A percentile compares a stretch with the other conserved stretches of the same genome.
These are phyloP conservation scores for Druceiella hillmani DNA, from an alignment of 2,888 invertebrate genomes.

Conservation along the genomic window DNA sequence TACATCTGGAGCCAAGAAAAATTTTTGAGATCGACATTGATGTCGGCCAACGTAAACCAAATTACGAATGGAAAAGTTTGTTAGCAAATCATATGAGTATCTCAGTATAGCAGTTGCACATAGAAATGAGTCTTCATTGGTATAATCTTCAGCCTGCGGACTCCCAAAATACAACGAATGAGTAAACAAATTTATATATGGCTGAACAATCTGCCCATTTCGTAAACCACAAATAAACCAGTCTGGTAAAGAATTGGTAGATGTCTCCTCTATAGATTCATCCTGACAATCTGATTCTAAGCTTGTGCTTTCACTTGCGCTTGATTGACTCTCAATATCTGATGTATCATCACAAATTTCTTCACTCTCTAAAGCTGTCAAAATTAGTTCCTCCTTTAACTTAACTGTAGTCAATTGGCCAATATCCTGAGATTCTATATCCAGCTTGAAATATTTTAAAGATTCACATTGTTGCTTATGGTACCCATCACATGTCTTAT, in stretches of 20 bases:
- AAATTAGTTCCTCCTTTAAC: slow-evolving; percentile 19
- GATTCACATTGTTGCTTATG: slow-evolving; percentile 53
- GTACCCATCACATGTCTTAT: slow-evolving; percentile 61
- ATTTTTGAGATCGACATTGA: slow-evolving; percentile 33
- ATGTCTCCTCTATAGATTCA: slow-evolving; percentile 22
- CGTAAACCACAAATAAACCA: slow-evolving; percentile 64
- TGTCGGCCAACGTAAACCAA: slow-evolving; percentile 39
- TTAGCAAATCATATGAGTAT: slow-evolving; percentile 51
- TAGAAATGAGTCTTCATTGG: slow-evolving; percentile 52
- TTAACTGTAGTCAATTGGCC: slow-evolving; percentile 17
- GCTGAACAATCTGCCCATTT: slow-evolving; percentile 55
- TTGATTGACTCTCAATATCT: slow-evolving; percentile 23
- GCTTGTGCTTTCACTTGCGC: slow-evolving; percentile 8
- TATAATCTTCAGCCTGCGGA: slow-evolving; percentile 68
- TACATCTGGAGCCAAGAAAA: slow-evolving; percentile 30
- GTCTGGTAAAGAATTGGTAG: slow-evolving; percentile 38
- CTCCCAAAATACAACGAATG: slow-evolving; percentile 58
- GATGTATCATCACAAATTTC: slow-evolving; percentile 27
- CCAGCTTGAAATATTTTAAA: slow-evolving; percentile 55
- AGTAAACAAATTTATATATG: slow-evolving; percentile 64
- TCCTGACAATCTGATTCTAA: slow-evolving; percentile 1
- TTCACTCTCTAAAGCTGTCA: slow-evolving; percentile 14
- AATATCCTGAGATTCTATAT: slow-evolving; percentile 25
- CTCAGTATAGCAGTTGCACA: slow-evolving; percentile 57
- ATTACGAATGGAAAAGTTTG: slow-evolving; percentile 35